These are phyloP conservation scores for Neosalanx taihuensis DNA, from an alignment of 2,797 vertebrate genomes.

Conservation along the genomic window DNA sequence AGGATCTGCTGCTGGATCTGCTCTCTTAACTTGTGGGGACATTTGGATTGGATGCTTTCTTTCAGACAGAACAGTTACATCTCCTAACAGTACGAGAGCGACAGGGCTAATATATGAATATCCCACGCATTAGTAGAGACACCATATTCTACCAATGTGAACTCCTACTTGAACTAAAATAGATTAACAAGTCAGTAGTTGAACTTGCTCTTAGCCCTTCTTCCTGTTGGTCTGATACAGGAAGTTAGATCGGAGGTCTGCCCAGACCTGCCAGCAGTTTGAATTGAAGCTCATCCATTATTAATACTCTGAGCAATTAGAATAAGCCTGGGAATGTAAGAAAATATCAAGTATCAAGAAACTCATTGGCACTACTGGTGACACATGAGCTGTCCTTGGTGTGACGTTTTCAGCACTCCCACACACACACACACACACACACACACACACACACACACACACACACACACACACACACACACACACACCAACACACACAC, in stretches of 20 bases:
- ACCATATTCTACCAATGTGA: neutral
- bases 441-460: neutral
- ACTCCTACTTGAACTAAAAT: too few relatives aligned
- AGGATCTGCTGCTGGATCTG: neutral
- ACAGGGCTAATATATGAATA: neutral
- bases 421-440: neutral
- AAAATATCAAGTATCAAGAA: constrained; percentile 47
- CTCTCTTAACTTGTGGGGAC: neutral
- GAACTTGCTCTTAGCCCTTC: neutral
- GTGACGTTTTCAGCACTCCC: neutral
- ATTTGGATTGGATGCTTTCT: neutral
- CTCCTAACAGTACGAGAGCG: too few relatives aligned
- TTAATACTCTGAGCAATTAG: constrained; percentile 46
- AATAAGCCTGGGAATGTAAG: constrained; percentile 38
- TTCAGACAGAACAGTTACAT: neutral
- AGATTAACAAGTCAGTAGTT: neutral
- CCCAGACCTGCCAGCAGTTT: constrained; percentile 1
- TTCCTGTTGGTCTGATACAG: neutral
- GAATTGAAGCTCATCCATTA: constrained; percentile 41
- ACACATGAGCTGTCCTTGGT: constrained; percentile 10
- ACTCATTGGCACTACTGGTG: constrained; percentile 10
- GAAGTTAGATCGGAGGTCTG: neutral
- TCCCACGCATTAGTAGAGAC: neutral
- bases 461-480: neutral
- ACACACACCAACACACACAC: neutral